Evolutionary conservation across 2,888 invertebrate genomes (phyloP), one percentile per base, ranked within the genome.

Genomic region (Thymelicus sylvestris): DNA sequence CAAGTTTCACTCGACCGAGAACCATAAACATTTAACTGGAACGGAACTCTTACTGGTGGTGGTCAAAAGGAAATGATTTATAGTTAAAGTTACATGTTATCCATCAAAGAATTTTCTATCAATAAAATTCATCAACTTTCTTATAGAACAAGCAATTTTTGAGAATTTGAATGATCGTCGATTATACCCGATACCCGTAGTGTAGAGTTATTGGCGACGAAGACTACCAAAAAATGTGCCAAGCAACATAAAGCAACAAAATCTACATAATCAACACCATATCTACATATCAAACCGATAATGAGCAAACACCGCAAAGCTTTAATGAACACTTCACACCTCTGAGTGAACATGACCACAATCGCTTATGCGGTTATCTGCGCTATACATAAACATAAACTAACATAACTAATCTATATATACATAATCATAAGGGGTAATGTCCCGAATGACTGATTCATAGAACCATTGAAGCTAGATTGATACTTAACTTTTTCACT

Each of bases 361-460:
- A 63, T 63, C 63, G 63, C 13, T 62, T 64, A 52, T 52, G 60
- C 39, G 60, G 39, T 60, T 57, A 57, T 38, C 57, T 60, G 41
- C n/a, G 39, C 12, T 41, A 60, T 41, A 60, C 41, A 41, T 41
- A 15, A 60, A 41, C 60, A 60, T 39, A 60, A 60, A 60, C 41
- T 55, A 55, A 55, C 19, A 19, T 19, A 19, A 19, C 19, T 55
- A 55, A 55, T 55, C 24, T 55, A 55, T 55, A 12, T 55, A 55
- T 55, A 55, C 55, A 55, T 55, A 55, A 31, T 24, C 55, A 24
- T 55, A 55, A 55, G 55, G 52, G 55, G 24, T 55, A 24, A 55
- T 55, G 55, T 55, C 55, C 55, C 55, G 55, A 52, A 52, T 55
- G 24, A 55, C 24, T 55, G 55, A 55, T 55, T 12, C n/a, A 55